Evolutionary conservation across 1,140 invertebrate genomes (phyloP).

Genomic region (Trichonephila clavipes): DNA sequence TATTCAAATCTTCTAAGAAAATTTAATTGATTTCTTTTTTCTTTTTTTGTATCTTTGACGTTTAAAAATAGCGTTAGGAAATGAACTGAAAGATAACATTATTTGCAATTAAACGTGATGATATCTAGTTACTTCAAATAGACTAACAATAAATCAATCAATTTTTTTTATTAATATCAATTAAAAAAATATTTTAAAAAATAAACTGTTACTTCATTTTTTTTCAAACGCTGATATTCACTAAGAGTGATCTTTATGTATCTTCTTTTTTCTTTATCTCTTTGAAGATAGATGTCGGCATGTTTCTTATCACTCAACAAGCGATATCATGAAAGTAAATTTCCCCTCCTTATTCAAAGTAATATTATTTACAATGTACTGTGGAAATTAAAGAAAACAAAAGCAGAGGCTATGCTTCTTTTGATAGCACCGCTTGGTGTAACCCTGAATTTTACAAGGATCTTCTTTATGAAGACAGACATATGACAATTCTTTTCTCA

Average conservation of each 20-base stretch:
- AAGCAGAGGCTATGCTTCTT: background rate
- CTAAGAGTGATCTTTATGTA: background rate
- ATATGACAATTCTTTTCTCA: constrained; percentile 24
- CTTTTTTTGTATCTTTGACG: no score
- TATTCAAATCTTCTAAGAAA: no score
- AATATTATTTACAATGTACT: constrained; percentile 4
- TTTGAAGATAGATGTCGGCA: background rate
- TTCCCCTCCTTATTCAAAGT: constrained; percentile 1
- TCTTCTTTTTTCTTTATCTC: background rate
- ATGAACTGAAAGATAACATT: no score
- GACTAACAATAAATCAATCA: no score
- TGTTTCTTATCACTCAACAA: background rate
- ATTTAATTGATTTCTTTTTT: no score
- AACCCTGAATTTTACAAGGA: constrained; percentile 28
- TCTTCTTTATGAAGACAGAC: constrained; percentile 29
- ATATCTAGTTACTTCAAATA: no score
- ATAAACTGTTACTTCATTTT: background rate
- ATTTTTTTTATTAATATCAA: no score
- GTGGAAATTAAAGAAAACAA: background rate
- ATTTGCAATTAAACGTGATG: no score
- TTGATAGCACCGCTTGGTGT: background rate
- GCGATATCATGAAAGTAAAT: background rate
- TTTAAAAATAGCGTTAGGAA: no score
- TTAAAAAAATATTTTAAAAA: background rate
- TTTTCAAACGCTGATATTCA: background rate